These are phyloP conservation scores for Empidonax traillii DNA, from an alignment of 2,113 vertebrate species.

Conservation along the genomic window DNA sequence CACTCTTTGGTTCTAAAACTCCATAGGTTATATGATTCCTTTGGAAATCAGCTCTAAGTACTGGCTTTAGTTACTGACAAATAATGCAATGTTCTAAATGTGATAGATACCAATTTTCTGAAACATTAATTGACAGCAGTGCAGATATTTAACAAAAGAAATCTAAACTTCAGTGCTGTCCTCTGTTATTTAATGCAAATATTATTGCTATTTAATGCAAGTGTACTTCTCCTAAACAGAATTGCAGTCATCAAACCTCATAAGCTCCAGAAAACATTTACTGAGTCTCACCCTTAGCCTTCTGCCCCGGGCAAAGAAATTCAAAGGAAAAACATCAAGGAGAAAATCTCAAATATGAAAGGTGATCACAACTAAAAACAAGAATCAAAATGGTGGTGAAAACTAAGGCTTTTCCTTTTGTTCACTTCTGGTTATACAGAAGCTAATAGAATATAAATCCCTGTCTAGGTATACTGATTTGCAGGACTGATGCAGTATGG, in stretches of 20 bases:
- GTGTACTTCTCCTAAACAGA: not conserved
- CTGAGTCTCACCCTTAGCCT: not conserved
- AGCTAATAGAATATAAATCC: not conserved
- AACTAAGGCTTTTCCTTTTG: not conserved
- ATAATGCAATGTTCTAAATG: not conserved
- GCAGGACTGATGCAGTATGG: not conserved
- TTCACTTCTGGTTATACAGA: not conserved
- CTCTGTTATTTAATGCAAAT: not conserved
- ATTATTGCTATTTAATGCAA: not conserved
- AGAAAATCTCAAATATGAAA: not conserved
- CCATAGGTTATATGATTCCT: not conserved
- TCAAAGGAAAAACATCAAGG: not conserved
- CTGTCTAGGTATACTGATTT: not conserved
- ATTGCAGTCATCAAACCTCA: not conserved
- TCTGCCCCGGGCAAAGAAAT: not conserved
- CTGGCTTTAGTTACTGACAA: not conserved
- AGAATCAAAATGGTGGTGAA: not conserved
- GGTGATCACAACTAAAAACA: not conserved
- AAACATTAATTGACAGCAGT: not conserved
- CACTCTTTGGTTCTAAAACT: not conserved
- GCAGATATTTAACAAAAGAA: not conserved
- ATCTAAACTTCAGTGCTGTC: not conserved
- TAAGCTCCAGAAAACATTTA: not conserved
- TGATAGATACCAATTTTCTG: not conserved
- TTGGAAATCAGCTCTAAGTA: not conserved